Evolutionary conservation across 2,113 vertebrate species (phyloP).

Genomic region (Kryptolebias marmoratus): DNA sequence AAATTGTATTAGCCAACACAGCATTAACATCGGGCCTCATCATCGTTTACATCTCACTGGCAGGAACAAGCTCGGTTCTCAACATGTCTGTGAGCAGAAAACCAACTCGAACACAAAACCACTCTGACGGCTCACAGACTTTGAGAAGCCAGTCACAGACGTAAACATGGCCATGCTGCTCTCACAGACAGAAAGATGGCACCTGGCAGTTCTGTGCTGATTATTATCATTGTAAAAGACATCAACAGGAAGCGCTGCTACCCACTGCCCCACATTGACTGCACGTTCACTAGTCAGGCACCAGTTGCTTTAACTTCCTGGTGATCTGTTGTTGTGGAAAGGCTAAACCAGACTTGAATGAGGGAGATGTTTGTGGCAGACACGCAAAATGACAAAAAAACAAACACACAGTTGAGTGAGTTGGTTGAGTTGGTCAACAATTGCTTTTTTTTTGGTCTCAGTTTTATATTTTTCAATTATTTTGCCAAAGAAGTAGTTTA

Average conservation of each 20-base stretch:
- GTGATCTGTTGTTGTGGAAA: conserved; percentile 35
- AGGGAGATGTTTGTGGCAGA: background rate
- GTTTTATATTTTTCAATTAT: background rate
- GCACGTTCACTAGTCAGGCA: conserved; percentile 17
- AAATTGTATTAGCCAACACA: background rate
- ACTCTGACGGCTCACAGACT: background rate
- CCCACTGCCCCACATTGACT: conserved; percentile 39
- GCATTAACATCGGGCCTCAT: background rate
- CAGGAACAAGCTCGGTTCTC: background rate
- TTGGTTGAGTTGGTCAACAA: background rate
- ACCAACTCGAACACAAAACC: conserved; percentile 13
- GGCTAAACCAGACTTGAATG: conserved; percentile 10
- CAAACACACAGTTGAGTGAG: background rate
- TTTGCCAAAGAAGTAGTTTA: background rate
- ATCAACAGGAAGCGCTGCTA: conserved; percentile 54
- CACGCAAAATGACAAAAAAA: background rate
- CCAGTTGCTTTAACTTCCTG: conserved; percentile 37
- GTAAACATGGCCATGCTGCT: background rate
- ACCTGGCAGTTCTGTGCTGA: conserved; percentile 26
- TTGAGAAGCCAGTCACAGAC: background rate
- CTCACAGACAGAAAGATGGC: conserved; percentile 7
- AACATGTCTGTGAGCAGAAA: background rate
- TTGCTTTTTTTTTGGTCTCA: background rate
- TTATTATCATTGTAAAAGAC: conserved; percentile 17
- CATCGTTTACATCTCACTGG: background rate